Base-by-base conservation (phyloP, 2,113 vertebrate genomes). In the Parus major region DNA sequence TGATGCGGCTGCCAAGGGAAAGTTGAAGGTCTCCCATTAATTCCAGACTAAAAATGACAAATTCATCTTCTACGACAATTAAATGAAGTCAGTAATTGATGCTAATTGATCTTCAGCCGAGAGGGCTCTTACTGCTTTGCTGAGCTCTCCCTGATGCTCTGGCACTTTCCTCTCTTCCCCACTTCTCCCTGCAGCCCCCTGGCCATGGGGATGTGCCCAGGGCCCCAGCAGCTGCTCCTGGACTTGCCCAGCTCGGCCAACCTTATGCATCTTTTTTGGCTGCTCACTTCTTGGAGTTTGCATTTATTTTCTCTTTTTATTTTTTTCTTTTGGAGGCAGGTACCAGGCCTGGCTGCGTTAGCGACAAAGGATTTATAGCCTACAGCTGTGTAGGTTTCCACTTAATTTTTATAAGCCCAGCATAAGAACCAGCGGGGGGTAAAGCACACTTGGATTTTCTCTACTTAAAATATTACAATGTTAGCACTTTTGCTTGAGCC, bases 21-120 rank as follows among this genome's bases (percentile, higher is more conserved):
- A 98, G 98, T 98, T 98, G 98, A 98, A 98, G 98, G 98, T 98
- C 97, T 97, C 97, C 97, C 98, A 98, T 98, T 98, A 98, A 98
- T 98, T 98, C 98, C 97, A 97, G 98, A 98, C 98, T 98, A 98
- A 98, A 98, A 98, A 98, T 98, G 98, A 98, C 98, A 98, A 98
- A 98, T 98, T 98, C 98, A 98, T 98, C 98, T 98, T 98, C 98
- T 98, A 98, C 97, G 97, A 98, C 98, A 98, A 98, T 98, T 98
- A 98, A 98, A 98, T 98, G 98, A 98, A 98, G 98, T 98, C 98
- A 95, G 98, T 98, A 98, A 98, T 98, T 98, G 98, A 98, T 98
- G 98, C 98, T 98, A 98, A 98, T 98, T 98, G 98, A 98, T 98
- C 98, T 98, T 98, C 97, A 97, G 97, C 98, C 68, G 97, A 95